These are phyloP conservation scores for Phoxinus phoxinus DNA, from an alignment of 2,113 vertebrate genomes.

Conservation along the genomic window DNA sequence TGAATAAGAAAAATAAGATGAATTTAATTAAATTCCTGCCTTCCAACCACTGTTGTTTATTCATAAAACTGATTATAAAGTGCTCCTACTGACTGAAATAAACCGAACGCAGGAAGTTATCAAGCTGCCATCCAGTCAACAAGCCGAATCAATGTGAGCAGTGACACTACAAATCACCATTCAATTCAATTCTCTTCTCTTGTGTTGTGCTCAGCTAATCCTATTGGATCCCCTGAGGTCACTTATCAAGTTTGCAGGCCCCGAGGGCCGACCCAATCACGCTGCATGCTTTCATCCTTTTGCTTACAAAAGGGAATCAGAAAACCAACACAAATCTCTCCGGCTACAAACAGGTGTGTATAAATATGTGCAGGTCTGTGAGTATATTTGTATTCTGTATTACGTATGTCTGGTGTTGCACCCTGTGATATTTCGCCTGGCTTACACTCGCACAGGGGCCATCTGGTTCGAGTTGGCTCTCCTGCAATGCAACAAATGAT, in stretches of 20 bases:
- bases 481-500: conserved; percentile 28
- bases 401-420: conserved; percentile 19
- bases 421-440: conserved; percentile 27
- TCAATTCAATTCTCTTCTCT: conserved; percentile 19
- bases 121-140: background rate
- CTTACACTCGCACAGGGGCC: conserved; percentile 22
- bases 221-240: conserved; percentile 35
- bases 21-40: background rate
- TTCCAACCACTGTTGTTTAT: background rate
- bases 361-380: conserved; percentile 19
- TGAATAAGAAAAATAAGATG: background rate
- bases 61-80: background rate
- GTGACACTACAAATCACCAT: background rate
- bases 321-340: conserved; percentile 29
- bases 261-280: conserved; percentile 39
- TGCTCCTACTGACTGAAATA: background rate
- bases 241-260: conserved; percentile 10
- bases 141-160: background rate
- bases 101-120: background rate
- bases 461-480: conserved; percentile 49
- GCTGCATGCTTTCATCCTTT: conserved; percentile 36
- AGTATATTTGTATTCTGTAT: conserved; percentile 25
- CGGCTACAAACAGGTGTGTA: conserved; percentile 5
- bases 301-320: conserved; percentile 41
- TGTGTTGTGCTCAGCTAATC: conserved; percentile 5